These are phyloP conservation scores for Scatophagus argus DNA, from an alignment of 2,113 vertebrate species.

Conservation along the genomic window DNA sequence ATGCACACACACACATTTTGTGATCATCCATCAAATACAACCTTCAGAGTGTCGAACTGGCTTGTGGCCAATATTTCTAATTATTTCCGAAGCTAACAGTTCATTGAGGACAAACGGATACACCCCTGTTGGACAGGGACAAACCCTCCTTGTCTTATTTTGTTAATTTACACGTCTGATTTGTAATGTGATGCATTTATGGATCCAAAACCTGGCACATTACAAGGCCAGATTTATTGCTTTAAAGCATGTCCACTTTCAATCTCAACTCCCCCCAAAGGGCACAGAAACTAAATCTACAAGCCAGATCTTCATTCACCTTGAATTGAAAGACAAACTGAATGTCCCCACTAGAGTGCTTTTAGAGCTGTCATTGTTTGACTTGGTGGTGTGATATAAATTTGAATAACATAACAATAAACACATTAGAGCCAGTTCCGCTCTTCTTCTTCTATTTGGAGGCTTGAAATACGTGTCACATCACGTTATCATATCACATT, in stretches of 20 bases:
- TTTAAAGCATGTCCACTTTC: constrained; percentile 31
- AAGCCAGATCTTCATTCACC: neutral
- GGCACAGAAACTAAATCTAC: neutral
- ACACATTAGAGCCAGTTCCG: neutral
- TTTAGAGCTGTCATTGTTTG: constrained; percentile 1
- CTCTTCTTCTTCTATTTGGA: neutral
- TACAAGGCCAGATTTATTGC: constrained; percentile 20
- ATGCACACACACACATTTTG: constrained; percentile 18
- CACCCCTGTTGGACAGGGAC: neutral
- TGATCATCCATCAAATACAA: constrained; percentile 45
- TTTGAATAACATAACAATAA: constrained; percentile 6
- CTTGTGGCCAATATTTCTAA: constrained; percentile 1
- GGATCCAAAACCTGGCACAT: constrained; percentile 4
- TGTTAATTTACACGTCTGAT: constrained; percentile 17
- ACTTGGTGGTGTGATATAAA: neutral
- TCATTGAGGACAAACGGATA: constrained; percentile 17
- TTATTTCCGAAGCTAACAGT: constrained; percentile 23
- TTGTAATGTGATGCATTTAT: constrained; percentile 46
- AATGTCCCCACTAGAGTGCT: neutral
- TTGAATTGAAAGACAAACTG: constrained; percentile 8
- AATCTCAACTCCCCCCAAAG: neutral
- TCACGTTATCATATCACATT: neutral
- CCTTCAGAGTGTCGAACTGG: constrained; percentile 38
- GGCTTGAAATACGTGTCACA: neutral
- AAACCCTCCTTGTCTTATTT: constrained; percentile 14